Percentiles rank a stretch among this genome's conserved stretches.
phyloP scores from a whole-genome alignment of 2,888 invertebrate genomes.

The Podotricha telesiphe region DNA sequence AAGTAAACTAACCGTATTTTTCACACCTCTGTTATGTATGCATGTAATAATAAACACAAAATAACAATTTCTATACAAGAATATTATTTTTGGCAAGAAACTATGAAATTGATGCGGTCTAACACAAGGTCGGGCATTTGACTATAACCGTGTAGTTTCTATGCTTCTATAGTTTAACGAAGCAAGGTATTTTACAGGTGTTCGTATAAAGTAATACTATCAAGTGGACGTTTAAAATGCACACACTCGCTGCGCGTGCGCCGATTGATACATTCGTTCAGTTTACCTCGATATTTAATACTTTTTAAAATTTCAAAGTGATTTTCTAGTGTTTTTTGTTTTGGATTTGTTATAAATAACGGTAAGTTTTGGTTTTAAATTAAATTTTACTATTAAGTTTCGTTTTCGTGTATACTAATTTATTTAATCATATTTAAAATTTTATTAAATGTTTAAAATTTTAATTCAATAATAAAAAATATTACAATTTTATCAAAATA shows the following conservation, averaged over 20 bases:
- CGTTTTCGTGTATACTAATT: too few species aligned
- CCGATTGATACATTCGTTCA: constrained; percentile 51
- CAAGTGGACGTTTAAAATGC: constrained; percentile 63
- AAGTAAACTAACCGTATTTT: neutral
- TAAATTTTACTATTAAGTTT: neutral
- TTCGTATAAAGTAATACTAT: constrained; percentile 22
- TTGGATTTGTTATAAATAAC: constrained; percentile 17
- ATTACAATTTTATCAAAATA: too few species aligned
- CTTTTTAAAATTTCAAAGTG: constrained; percentile 35
- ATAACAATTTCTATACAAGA: neutral
- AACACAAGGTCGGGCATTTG: constrained; percentile 31
- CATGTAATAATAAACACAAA: neutral
- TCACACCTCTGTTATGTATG: neutral
- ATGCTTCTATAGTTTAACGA: neutral
- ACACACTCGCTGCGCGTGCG: constrained; percentile 67
- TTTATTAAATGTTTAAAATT: too few species aligned
- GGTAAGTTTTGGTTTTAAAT: neutral
- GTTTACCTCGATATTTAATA: constrained; percentile 35
- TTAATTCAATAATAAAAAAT: too few species aligned
- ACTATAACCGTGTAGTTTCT: constrained; percentile 1
- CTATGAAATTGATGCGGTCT: neutral
- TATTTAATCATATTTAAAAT: too few species aligned
- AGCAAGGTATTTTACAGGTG: constrained; percentile 37
- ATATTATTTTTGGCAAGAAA: constrained; percentile 19
- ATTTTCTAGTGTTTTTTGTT: constrained; percentile 29